Evolutionary conservation across 2,888 invertebrate genomes (phyloP), one percentile per base, ranked within the genome.

Genomic region (Nymphalis urticae): DNA sequence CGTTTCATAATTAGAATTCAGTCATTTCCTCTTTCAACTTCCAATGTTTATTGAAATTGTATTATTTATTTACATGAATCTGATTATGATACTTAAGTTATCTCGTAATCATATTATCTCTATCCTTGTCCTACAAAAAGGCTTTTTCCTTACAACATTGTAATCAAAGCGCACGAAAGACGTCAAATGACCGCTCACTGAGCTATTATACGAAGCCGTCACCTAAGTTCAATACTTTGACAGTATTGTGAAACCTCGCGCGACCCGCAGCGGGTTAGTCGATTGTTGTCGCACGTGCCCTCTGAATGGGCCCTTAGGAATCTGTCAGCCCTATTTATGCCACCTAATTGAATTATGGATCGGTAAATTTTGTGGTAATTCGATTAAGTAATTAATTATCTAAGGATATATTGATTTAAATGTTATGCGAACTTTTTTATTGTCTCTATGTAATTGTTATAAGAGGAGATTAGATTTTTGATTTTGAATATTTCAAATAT

Each of bases 261-360:
- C 87, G 83, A 88, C 91, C 90, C 89, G 90, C 86, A 89, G 83
- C 42, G 62, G 85, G 78, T 80, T 80, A 82, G 84, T 9, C 85
- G 81, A 83, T 91, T 91, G 89, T 91, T 72, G 75, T 81, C 82
- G 84, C 92, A 92, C 92, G 91, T 92, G 92, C 88, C 85, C 78
- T 72, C 69, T 89, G 81, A 91, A 90, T 89, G 78, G 86, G 77
- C 87, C 88, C 85, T 85, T 83, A 84, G 81, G 78, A 78, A 80
- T 82, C 82, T 86, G 87, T 87, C 89, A 87, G 84, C 83, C 82
- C 86, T 84, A 88, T 89, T 89, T 88, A 84, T 87, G 85, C 80
- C 83, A 80, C 82, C 85, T 91, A 91, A 92, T 92, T 91, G 87
- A 92, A 92, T 92, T 91, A 90, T 85, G 83, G 84, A 80, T 80